Base-by-base conservation (phyloP, 2,113 vertebrate genomes). In the Zootoca vivipara region DNA sequence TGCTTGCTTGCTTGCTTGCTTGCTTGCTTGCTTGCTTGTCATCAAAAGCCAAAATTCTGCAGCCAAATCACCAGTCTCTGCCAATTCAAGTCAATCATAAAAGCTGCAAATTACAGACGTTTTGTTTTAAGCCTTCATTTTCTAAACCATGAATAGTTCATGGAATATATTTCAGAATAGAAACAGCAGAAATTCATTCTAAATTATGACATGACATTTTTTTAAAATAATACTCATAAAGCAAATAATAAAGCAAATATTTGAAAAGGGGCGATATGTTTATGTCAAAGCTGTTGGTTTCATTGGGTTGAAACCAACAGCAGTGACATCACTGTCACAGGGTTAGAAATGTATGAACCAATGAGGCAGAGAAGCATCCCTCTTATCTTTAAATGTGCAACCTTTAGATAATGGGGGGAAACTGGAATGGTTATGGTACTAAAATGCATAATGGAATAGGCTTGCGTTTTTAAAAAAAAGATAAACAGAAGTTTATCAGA, bases 341-440 rank as follows among this genome's bases (percentile, higher is more conserved):
- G 75, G 20, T 18, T 58, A 24, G 78, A 93, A 89, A 72, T 75
- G 28, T 20, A 87, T 82, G 88, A 85, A 38, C 35, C 52, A 78
- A 7, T 46, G 72, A 80, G n/a, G 52, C 2, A 70, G 79, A 80
- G 86, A 79, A 80, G 3, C 77, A 58, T 0, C 2, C 5, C 40
- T 5, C 62, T 80, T 80, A 72, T 2, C 62, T 78, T 4, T 0
- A 62, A 83, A 56, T 85, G 18, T 62, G 89, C 84, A 77, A n/a
- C 64, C 20, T 46, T 72, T n/a, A 46, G 69, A 75, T 58, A 40
- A 90, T 1, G 58, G 58, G 75, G n/a, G 84, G 79, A 20, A 42
- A 22, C 83, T 75, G 40, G n/a, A 82, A 62, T 38, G 15, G 2
- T 20, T 80, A 35, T 58, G 28, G 65, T 82, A 87, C 46, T 22